Evolutionary conservation across 2,113 vertebrate species (phyloP), one percentile per base, ranked within the genome.

Genomic region (Periophthalmodon schlosseri): DNA sequence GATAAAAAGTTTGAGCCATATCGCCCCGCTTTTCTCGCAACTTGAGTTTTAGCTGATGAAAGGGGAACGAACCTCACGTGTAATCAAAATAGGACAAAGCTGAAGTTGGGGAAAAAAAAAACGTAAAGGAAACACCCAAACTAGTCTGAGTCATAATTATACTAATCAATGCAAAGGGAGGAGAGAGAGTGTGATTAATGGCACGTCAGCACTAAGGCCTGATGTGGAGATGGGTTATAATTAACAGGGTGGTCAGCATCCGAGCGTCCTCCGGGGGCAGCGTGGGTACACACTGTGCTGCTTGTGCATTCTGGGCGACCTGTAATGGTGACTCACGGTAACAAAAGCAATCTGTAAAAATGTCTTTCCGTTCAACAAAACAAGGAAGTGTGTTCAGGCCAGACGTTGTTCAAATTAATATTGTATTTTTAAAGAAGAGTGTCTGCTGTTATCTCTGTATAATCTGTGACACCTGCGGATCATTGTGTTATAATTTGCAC

Each of bases 121-220:
- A 77, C 81, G 81, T 65, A 76, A 63, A 68, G 49, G 63, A 81
- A 83, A 86, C 57, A 60, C 80, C 74, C 65, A 82, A 58, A 68
- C 74, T 69, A 78, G 57, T 12, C 20, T 8, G 84, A 78, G 76
- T 79, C 80, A 85, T 89, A 87, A 91, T 92, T 91, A 91, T 75
- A 84, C 70, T 87, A 72, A 92, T 91, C 83, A 72, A 92, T 91
- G 73, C 69, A 52, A 44, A 72, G 39, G 83, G 79, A 84, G 80
- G 75, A 67, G 86, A 68, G 81, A 68, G 82, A 44, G 73, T 70
- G 87, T 91, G 91, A 92, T 92, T 91, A 91, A 92, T 91, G 84
- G 60, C 73, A 74, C 72, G 80, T 85, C 85, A 87, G 74, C 57
- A 74, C 72, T 72, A 71, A 75, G 54, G 86, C 75, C 86, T 89